Percentiles rank a stretch among this genome's conserved stretches.
Evolutionary conservation across 2,888 invertebrate species (phyloP).

Genomic region (Nemurella pictetii): DNA sequence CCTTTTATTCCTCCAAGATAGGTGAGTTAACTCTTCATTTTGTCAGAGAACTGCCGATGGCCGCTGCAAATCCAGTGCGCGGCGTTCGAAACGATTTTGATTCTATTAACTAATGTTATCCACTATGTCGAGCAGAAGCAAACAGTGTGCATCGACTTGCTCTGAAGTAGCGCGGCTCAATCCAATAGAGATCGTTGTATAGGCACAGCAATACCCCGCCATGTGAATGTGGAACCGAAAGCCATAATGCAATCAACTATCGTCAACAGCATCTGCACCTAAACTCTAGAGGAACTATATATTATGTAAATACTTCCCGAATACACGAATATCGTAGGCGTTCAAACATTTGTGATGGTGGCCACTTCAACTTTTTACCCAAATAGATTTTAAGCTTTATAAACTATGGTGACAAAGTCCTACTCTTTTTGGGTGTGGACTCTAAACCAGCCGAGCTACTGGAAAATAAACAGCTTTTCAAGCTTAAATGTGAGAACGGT

Average conservation of each 20-base stretch:
- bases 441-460: no score
- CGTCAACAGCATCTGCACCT: background rate
- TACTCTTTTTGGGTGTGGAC: no score
- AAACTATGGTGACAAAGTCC: no score
- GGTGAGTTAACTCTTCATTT: no score
- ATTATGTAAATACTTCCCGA: background rate
- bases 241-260: background rate
- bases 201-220: background rate
- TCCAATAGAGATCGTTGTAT: background rate
- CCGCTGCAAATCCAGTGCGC: background rate
- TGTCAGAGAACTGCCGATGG: background rate
- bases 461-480: no score
- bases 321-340: background rate
- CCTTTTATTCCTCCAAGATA: no score
- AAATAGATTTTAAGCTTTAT: background rate
- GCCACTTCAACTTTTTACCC: background rate
- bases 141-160: background rate
- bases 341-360: background rate
- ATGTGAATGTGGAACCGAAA: background rate
- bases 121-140: background rate
- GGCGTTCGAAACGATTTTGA: background rate
- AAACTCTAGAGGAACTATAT: background rate
- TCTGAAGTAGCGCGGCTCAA: background rate
- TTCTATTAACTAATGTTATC: background rate
- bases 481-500: no score